phyloP scores from a whole-genome alignment of 2,888 invertebrate species.

The Parthenolecanium corni region DNA sequence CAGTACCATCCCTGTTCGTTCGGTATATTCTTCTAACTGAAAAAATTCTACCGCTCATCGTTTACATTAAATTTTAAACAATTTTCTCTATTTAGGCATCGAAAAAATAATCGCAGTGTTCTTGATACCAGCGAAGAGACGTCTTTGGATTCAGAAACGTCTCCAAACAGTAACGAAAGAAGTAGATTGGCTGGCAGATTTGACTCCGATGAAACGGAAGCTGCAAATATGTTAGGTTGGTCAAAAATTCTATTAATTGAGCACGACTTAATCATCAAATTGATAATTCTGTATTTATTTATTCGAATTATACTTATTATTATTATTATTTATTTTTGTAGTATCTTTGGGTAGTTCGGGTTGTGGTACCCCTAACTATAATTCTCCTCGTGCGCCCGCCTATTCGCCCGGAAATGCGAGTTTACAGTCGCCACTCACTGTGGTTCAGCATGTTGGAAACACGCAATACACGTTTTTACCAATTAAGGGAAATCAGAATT shows the following conservation, averaged over 20 bases:
- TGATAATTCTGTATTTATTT: too few species aligned
- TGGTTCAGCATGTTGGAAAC: slow-evolving; percentile 51
- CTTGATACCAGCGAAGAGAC: slow-evolving; percentile 70
- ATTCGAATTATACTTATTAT: too few species aligned
- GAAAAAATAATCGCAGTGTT: slow-evolving; percentile 39
- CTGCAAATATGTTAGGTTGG: slow-evolving; percentile 84
- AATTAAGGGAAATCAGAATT: slow-evolving; percentile 43
- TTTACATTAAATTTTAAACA: too few species aligned
- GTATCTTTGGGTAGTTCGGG: slow-evolving; percentile 88
- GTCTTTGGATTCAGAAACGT: slow-evolving; percentile 78
- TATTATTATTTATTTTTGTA: slow-evolving; percentile 40
- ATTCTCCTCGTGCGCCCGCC: slow-evolving; percentile 58
- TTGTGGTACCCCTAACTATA: slow-evolving; percentile 83
- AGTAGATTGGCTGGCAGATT: slow-evolving; percentile 64
- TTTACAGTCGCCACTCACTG: slow-evolving; percentile 48
- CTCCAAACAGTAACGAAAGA: slow-evolving; percentile 62
- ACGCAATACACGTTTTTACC: slow-evolving; percentile 86
- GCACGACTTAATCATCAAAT: too few species aligned
- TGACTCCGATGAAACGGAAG: slow-evolving; percentile 91
- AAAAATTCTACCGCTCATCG: too few species aligned
- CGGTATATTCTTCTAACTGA: slow-evolving; percentile 4
- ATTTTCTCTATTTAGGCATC: background rate
- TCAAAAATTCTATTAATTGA: too few species aligned
- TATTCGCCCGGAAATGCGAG: slow-evolving; percentile 51
- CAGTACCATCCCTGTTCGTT: slow-evolving; percentile 25